A percentile compares a stretch with the other conserved stretches of the same genome.
Conservation (phyloP, 2,113 vertebrate genomes). For the Malurus elegans region DNA sequence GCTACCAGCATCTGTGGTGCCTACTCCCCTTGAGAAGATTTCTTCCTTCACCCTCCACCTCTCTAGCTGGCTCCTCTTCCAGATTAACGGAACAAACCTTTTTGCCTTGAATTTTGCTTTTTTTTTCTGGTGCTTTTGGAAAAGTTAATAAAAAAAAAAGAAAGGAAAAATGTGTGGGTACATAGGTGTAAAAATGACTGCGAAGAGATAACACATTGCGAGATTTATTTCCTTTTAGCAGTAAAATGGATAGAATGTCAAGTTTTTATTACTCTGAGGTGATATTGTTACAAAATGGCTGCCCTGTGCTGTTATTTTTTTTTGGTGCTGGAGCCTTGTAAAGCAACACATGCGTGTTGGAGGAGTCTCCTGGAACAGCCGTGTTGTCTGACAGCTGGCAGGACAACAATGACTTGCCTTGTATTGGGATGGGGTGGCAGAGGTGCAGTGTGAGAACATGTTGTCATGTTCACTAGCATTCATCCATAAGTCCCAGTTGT, state of each 20-base stretch:
- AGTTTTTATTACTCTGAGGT: neutral
- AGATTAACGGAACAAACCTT: neutral
- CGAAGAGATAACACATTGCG: neutral
- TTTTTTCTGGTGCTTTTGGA: neutral
- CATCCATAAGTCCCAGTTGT: neutral
- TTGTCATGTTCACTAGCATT: neutral
- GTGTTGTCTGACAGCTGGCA: neutral
- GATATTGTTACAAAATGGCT: constrained; percentile 28
- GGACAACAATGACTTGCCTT: neutral
- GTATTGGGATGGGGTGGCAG: neutral
- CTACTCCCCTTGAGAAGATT: neutral
- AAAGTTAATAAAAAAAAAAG: neutral
- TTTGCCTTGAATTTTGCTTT: neutral
- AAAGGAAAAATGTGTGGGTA: neutral
- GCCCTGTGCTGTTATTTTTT: neutral
- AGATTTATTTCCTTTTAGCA: constrained; percentile 6
- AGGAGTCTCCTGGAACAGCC: neutral
- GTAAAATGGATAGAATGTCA: neutral
- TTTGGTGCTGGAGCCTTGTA: neutral
- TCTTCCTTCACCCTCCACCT: neutral
- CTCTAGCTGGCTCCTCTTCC: neutral
- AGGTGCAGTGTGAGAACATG: neutral
- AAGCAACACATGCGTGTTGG: accelerated
- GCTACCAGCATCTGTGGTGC: neutral
- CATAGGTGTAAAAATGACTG: neutral